phyloP scores from a whole-genome alignment of 2,113 vertebrate genomes.

The Anolis carolinensis region DNA sequence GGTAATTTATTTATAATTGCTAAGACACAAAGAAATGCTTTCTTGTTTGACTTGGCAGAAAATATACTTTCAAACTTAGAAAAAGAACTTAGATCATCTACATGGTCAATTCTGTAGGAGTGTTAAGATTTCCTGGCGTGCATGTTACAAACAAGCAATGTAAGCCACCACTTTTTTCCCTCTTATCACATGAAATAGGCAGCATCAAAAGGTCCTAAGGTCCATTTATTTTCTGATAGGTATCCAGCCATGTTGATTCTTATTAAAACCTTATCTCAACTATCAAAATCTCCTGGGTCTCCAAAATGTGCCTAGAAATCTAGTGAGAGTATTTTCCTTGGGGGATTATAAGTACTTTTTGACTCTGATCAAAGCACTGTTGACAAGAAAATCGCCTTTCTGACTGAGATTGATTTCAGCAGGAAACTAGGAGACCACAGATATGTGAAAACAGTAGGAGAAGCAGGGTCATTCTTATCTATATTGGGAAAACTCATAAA shows the following conservation, averaged over 20 bases:
- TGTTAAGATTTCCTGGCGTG: slow-evolving; percentile 6
- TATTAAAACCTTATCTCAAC: slow-evolving; percentile 36
- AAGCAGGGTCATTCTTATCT: neutral
- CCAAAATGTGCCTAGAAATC: slow-evolving; percentile 25
- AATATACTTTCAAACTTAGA: neutral
- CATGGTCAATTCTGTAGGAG: neutral
- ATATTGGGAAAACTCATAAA: slow-evolving; percentile 26
- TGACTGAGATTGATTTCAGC: neutral
- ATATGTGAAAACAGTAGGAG: slow-evolving; percentile 18
- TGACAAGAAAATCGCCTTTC: slow-evolving; percentile 29
- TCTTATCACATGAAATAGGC: slow-evolving; percentile 14
- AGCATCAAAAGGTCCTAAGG: slow-evolving; percentile 15
- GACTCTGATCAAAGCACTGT: slow-evolving; percentile 22
- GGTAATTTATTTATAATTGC: neutral
- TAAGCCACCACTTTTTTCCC: neutral
- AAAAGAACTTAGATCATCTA: neutral
- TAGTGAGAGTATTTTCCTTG: slow-evolving; percentile 24
- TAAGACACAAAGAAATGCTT: neutral
- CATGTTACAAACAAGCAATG: neutral
- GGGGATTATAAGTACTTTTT: slow-evolving; percentile 13
- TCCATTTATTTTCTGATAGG: slow-evolving; percentile 12
- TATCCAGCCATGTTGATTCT: slow-evolving; percentile 25
- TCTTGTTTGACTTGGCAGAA: neutral
- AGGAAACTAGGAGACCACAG: slow-evolving; percentile 23
- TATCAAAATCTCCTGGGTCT: slow-evolving; percentile 21